These are phyloP conservation scores for Chinchilla lanigera DNA, from an alignment of 2,113 vertebrate genomes.

Conservation along the genomic window DNA sequence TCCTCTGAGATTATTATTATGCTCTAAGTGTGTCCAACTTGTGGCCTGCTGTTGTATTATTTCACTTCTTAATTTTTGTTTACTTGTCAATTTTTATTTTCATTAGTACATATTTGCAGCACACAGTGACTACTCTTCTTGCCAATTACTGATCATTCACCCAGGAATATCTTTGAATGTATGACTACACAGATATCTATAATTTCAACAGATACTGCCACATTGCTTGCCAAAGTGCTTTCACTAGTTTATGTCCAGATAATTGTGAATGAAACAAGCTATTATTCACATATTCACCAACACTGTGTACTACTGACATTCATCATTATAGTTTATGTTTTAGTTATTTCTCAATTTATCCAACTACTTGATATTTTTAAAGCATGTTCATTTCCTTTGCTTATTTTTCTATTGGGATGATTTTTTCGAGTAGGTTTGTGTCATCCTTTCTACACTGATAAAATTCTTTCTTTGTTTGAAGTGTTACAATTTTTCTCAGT, in stretches of 20 bases:
- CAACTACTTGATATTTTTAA: not conserved
- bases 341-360: not conserved
- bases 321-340: not conserved
- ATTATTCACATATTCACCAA: not conserved
- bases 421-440: not conserved
- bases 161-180: not conserved
- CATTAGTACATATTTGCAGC: not conserved
- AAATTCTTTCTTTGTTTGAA: slow-evolving; percentile 7
- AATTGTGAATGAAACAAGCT: not conserved
- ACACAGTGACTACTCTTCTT: not conserved
- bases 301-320: not conserved
- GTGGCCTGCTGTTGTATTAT: not conserved
- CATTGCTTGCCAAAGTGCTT: not conserved
- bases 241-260: not conserved
- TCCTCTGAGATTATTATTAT: not conserved
- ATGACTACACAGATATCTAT: not conserved
- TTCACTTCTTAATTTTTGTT: not conserved
- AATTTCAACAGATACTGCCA: not conserved
- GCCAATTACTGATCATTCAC: not conserved
- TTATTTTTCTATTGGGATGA: not conserved
- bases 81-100: not conserved
- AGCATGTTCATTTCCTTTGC: not conserved
- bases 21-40: not conserved
- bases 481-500: not conserved
- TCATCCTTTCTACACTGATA: not conserved